Evolutionary conservation across 1,140 invertebrate genomes (phyloP).

Genomic region (Heliconius himera): DNA sequence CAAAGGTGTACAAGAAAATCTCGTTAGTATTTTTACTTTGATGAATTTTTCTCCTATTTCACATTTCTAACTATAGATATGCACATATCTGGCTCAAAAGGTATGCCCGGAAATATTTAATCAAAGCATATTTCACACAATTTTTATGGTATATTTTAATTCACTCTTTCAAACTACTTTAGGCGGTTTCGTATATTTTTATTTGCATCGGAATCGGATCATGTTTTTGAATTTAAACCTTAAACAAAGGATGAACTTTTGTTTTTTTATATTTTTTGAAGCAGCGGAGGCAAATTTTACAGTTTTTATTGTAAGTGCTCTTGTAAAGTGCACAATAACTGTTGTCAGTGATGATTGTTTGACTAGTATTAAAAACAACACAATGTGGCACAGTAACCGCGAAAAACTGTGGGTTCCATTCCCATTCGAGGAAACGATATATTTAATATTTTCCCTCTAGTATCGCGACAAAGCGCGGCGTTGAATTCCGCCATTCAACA

Average conservation of each 20-base stretch:
- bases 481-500: too few species aligned
- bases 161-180: conserved; percentile 33
- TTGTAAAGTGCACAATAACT: conserved; percentile 11
- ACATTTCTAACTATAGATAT: neutral
- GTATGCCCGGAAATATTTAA: conserved; percentile 27
- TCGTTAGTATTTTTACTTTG: conserved; percentile 31
- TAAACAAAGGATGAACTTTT: conserved; percentile 26
- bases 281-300: neutral
- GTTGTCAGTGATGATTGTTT: neutral
- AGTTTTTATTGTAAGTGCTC: neutral
- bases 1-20: conserved; percentile 18
- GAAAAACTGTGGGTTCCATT: too few species aligned
- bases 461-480: too few species aligned
- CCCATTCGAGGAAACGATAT: too few species aligned
- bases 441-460: too few species aligned
- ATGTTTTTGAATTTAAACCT: conserved; percentile 30
- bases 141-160: conserved; percentile 27
- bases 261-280: neutral
- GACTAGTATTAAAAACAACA: neutral
- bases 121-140: conserved; percentile 40
- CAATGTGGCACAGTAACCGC: too few species aligned
- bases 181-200: conserved; percentile 27
- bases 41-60: conserved; percentile 19
- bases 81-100: conserved; percentile 6
- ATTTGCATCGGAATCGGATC: conserved; percentile 31